Evolutionary conservation across 2,113 vertebrate genomes (phyloP).

Genomic region (Petrocephalus microphthalmus): DNA sequence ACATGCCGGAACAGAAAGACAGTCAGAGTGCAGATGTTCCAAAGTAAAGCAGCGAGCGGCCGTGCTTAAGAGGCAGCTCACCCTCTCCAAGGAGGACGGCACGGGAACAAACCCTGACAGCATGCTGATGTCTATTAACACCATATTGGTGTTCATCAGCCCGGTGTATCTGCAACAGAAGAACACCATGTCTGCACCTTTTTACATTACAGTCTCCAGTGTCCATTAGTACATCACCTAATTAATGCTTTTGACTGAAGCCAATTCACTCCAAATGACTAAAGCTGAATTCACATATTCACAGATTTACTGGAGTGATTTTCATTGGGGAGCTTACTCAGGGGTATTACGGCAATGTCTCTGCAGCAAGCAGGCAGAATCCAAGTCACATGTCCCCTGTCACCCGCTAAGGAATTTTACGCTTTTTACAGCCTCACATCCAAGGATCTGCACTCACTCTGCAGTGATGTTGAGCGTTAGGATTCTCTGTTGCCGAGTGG

Average conservation of each 20-base stretch:
- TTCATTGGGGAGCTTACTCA: neutral
- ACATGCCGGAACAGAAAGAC: neutral
- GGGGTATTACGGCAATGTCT: neutral
- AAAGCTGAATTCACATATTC: neutral
- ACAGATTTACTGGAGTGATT: neutral
- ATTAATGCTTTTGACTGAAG: neutral
- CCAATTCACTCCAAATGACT: neutral
- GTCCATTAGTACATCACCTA: neutral
- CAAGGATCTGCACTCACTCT: neutral
- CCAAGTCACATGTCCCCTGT: neutral
- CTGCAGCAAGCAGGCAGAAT: neutral
- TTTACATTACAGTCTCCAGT: neutral
- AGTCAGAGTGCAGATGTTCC: neutral
- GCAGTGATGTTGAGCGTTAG: neutral
- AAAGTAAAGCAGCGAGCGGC: neutral
- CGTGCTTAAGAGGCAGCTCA: neutral
- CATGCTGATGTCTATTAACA: conserved; percentile 50
- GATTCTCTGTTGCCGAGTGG: neutral
- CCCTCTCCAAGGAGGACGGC: conserved; percentile 25
- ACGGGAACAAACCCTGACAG: conserved; percentile 52
- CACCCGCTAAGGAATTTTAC: neutral
- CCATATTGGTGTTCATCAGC: conserved; percentile 47
- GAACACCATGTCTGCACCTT: neutral
- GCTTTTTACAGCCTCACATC: neutral
- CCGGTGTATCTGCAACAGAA: conserved; percentile 26